Base-by-base conservation (phyloP, 2,113 vertebrate species). In the Muntiacus muntjak region DNA sequence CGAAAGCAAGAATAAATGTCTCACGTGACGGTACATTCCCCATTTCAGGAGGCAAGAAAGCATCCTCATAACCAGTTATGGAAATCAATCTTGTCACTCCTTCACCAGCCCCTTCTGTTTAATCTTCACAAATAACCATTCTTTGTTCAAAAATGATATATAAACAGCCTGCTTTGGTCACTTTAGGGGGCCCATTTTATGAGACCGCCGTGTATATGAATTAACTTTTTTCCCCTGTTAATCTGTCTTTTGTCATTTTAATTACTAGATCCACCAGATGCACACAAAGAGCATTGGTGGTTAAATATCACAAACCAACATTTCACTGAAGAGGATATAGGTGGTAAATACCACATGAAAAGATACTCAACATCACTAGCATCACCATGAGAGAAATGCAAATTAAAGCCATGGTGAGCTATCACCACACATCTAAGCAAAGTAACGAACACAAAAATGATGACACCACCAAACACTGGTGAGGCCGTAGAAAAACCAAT, bases 261-360 rank as follows among this genome's bases (percentile, higher is more conserved):
- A 40, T 15, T 15, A 15, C 23, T 55, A 84, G 81, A 55, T 52
- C 52, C 7, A 23, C n/a, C 52, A 26, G 36, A 84, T 26, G n/a
- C 12, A 54, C 12, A 23, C 79, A 36, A n/a, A 11, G 50, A 82
- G 11, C 30, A 25, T 0, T 21, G 30, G 78, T 81, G 78, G 25
- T 45, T 52, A 54, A 54, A 21, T 14, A 40, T 74, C 36, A 25
- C 17, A 50, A 33, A 13, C 33, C n/a, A 23, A 5, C 81, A 36
- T 36, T 8, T 55, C 81, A 36, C 33, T 13, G 2, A 55, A 83
- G 52, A 84, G 52, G 52, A 84, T 9, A 26, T 4, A 19, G 36
- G 36, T 1, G 25, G 60, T 43, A n/a, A 9, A 25, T 7, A 11
- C 5, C 2, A 40, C 1, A 36, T 4, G 9, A 17, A 3, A 25